Percentiles rank a stretch among this genome's conserved stretches.
These are phyloP conservation scores for Drosophila mayri DNA, from an alignment of 1,140 invertebrate genomes.

Conservation along the genomic window DNA sequence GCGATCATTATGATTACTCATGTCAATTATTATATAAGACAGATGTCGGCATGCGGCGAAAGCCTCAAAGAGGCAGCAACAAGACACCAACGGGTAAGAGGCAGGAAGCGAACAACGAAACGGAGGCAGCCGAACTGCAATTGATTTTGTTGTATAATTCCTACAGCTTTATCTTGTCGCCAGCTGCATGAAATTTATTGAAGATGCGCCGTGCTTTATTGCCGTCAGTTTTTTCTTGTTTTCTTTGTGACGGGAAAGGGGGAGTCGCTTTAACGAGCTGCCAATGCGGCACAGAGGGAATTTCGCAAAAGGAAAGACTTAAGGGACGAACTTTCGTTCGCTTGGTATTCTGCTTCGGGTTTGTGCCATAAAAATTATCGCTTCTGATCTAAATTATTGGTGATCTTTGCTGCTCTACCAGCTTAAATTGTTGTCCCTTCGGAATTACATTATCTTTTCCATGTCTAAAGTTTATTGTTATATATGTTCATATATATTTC, in stretches of 20 bases:
- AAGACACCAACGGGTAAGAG: conserved; percentile 9
- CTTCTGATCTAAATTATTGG: conserved; percentile 57
- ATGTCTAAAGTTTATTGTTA: conserved; percentile 9
- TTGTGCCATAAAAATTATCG: conserved; percentile 62
- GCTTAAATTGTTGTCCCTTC: not conserved
- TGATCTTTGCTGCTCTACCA: conserved; percentile 15
- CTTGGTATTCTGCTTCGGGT: conserved; percentile 16
- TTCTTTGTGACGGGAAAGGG: not conserved
- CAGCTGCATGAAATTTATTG: conserved; percentile 75
- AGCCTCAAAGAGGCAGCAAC: conserved; percentile 56
- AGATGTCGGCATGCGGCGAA: conserved; percentile 58
- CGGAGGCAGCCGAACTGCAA: conserved; percentile 52
- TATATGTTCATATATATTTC: too few species aligned
- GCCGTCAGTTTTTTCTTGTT: conserved; percentile 11
- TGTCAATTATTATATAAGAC: conserved; percentile 76
- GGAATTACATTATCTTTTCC: conserved; percentile 13
- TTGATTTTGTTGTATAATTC: conserved; percentile 80
- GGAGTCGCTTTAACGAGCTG: conserved; percentile 52
- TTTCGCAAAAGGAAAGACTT: conserved; percentile 70
- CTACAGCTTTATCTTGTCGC: conserved; percentile 70
- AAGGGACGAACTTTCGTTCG: conserved; percentile 56
- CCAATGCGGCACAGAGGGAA: conserved; percentile 40
- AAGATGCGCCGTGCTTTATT: conserved; percentile 72
- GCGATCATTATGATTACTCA: conserved; percentile 63
- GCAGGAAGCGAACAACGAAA: conserved; percentile 34